These are phyloP conservation scores for Corvus cornix DNA, from an alignment of 2,113 vertebrate genomes.

Conservation along the genomic window DNA sequence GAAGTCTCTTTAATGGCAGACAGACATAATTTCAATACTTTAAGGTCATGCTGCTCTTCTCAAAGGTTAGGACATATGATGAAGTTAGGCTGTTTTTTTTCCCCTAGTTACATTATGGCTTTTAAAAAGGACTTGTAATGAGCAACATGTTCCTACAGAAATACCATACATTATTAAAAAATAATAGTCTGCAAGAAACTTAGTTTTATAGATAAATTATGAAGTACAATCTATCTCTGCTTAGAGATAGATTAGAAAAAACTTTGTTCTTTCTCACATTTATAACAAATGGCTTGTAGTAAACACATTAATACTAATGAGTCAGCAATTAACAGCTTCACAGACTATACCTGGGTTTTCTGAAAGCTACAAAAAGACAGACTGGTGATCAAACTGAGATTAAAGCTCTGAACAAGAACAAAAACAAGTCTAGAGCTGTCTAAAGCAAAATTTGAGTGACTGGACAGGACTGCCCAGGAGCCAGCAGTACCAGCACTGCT, in stretches of 20 bases:
- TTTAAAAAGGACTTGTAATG: slow-evolving; percentile 39
- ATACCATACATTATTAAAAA: not conserved
- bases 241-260: not conserved
- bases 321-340: not conserved
- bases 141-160: not conserved
- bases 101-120: not conserved
- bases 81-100: slow-evolving; percentile 40
- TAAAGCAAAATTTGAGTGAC: not conserved
- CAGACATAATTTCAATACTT: slow-evolving; percentile 31
- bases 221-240: not conserved
- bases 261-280: not conserved
- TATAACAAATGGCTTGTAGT: not conserved
- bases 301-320: not conserved
- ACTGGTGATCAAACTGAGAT: not conserved
- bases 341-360: not conserved
- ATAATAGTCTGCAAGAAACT: not conserved
- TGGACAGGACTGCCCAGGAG: not conserved
- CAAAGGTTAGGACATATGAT: slow-evolving; percentile 53
- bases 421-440: not conserved
- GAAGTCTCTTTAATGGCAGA: slow-evolving; percentile 52
- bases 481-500: rapidly evolving
- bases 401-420: not conserved
- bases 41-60: slow-evolving; percentile 62
- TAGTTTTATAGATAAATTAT: not conserved
- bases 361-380: not conserved